Percentiles rank a stretch among this genome's conserved stretches.
phyloP scores from a whole-genome alignment of 2,888 invertebrate genomes.

The Idaea dimidiata region DNA sequence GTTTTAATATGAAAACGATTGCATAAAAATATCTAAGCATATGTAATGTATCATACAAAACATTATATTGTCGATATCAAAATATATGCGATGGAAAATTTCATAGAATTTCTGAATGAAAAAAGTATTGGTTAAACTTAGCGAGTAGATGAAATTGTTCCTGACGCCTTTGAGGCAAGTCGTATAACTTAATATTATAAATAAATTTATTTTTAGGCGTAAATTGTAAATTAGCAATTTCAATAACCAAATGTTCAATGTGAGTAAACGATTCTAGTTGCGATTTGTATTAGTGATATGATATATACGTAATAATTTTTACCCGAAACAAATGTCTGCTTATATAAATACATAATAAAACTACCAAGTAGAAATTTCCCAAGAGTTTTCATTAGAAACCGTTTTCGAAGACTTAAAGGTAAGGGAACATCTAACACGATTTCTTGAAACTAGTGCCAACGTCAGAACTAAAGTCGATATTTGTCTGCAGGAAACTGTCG shows the following conservation, averaged over 20 bases:
- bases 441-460: slow-evolving; percentile 7
- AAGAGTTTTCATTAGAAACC: slow-evolving; percentile 25
- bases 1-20: not conserved
- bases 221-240: slow-evolving; percentile 69
- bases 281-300: slow-evolving; percentile 79
- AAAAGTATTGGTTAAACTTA: slow-evolving; percentile 70
- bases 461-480: slow-evolving; percentile 11
- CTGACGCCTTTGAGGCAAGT: slow-evolving; percentile 78
- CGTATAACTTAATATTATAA: slow-evolving; percentile 70
- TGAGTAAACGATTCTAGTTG: slow-evolving; percentile 79
- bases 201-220: slow-evolving; percentile 63
- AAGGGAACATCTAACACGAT: slow-evolving; percentile 20
- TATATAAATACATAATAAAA: slow-evolving; percentile 78
- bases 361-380: slow-evolving; percentile 70
- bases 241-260: slow-evolving; percentile 79
- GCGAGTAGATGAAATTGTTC: slow-evolving; percentile 79
- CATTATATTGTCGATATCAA: slow-evolving; percentile 18
- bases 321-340: slow-evolving; percentile 77
- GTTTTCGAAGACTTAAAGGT: slow-evolving; percentile 29
- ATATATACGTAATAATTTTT: slow-evolving; percentile 81
- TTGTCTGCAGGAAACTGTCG: slow-evolving; percentile 81
- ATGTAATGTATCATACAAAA: not conserved
- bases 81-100: slow-evolving; percentile 74
- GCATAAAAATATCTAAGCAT: not conserved
- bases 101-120: slow-evolving; percentile 65